These are phyloP conservation scores for Pangasius mekongensis DNA, from an alignment of 2,797 vertebrate genomes.

Conservation along the genomic window DNA sequence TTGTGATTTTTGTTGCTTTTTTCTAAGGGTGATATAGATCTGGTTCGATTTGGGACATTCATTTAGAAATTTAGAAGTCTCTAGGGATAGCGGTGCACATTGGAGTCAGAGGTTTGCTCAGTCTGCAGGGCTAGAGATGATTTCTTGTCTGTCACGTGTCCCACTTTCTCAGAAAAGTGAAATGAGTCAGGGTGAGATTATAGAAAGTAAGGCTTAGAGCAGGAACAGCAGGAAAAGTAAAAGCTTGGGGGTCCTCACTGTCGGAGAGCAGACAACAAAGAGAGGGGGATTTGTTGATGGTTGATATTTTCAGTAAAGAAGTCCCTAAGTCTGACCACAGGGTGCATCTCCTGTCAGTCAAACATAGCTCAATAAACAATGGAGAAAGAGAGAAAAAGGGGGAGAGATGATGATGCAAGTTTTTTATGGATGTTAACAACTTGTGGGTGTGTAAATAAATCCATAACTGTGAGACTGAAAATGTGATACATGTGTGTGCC, in stretches of 20 bases:
- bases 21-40: not conserved
- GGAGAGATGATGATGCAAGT: conserved; percentile 30
- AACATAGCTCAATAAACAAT: conserved; percentile 14
- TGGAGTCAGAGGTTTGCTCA: not conserved
- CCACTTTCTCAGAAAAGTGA: conserved; percentile 23
- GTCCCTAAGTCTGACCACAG: conserved; percentile 10
- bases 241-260: conserved; percentile 22
- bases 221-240: conserved; percentile 27
- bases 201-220: conserved; percentile 10
- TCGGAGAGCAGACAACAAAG: conserved; percentile 23
- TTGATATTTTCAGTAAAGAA: conserved; percentile 31
- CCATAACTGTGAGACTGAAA: conserved; percentile 8
- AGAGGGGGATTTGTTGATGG: conserved; percentile 1
- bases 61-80: not conserved
- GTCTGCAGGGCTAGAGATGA: conserved; percentile 7
- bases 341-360: conserved; percentile 9
- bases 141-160: conserved; percentile 14
- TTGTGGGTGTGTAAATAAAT: conserved; percentile 11
- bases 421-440: conserved; percentile 13
- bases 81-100: not conserved
- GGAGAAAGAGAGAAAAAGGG: conserved; percentile 16
- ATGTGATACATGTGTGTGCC: not conserved
- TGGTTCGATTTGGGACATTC: not conserved
- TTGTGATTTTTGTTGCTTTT: not conserved
- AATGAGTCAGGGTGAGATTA: conserved; percentile 35